These are phyloP conservation scores for Philantomba maxwellii DNA, from an alignment of 2,113 vertebrate species.

Conservation along the genomic window DNA sequence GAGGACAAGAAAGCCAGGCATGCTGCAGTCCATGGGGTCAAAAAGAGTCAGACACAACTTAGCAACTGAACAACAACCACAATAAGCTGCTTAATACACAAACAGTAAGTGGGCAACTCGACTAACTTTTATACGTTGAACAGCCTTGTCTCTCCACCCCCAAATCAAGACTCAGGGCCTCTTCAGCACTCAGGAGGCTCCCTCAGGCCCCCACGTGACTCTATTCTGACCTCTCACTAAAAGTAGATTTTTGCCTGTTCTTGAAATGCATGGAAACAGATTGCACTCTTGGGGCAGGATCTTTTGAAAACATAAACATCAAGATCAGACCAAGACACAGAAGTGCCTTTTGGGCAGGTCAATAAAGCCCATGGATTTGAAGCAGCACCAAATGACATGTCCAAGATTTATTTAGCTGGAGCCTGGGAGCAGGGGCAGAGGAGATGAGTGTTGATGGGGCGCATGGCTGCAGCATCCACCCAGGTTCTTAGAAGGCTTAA, in stretches of 20 bases:
- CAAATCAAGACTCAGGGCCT: fast-evolving
- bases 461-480: not conserved
- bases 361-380: not conserved
- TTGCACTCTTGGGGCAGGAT: not conserved
- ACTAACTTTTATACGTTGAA: fast-evolving
- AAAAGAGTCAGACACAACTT: not conserved
- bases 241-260: fast-evolving
- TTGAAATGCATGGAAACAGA: not conserved
- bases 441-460: fast-evolving
- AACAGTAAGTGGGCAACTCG: fast-evolving
- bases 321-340: fast-evolving
- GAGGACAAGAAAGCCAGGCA: not conserved
- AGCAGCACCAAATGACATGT: not conserved
- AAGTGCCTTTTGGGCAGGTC: not conserved
- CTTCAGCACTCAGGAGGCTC: not conserved
- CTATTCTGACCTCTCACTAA: not conserved
- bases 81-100: not conserved
- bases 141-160: fast-evolving
- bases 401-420: not conserved
- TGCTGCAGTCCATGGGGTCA: not conserved
- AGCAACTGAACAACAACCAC: not conserved
- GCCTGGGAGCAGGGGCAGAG: not conserved
- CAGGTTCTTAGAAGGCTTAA: not conserved
- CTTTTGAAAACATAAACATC: not conserved
- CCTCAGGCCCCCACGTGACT: too few relatives aligned